These are phyloP conservation scores for Stenopsyche tienmushanensis DNA, from an alignment of 1,140 invertebrate species.

Conservation along the genomic window DNA sequence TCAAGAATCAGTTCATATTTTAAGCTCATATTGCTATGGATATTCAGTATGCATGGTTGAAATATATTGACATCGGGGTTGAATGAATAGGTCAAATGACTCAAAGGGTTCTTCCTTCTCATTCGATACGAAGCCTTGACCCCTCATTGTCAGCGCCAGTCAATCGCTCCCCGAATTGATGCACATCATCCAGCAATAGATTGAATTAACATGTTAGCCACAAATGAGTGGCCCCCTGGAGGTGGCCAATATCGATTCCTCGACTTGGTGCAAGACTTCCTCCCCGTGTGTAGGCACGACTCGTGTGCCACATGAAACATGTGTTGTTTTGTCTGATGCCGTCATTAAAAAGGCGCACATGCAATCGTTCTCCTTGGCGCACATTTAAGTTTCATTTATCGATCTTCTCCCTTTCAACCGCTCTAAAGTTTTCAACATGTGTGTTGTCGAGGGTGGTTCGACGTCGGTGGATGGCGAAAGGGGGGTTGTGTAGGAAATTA, in stretches of 20 bases:
- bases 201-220: no score
- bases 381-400: slow-evolving; percentile 37
- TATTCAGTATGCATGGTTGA: no score
- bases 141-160: no score
- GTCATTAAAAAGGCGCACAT: slow-evolving; percentile 37
- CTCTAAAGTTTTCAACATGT: slow-evolving; percentile 42
- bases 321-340: slow-evolving; percentile 37
- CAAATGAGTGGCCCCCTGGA: no score
- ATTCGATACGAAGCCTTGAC: no score
- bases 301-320: slow-evolving; percentile 27
- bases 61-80: no score
- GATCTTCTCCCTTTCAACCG: slow-evolving; percentile 31
- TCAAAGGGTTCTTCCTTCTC: no score
- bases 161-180: no score
- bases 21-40: no score
- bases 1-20: no score
- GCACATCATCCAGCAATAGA: no score
- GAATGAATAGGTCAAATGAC: no score
- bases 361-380: slow-evolving; percentile 16
- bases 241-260: background rate
- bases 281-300: slow-evolving; percentile 3
- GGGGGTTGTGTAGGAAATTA: slow-evolving; percentile 38
- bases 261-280: background rate
- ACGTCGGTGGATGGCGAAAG: slow-evolving; percentile 8
- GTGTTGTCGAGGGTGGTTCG: slow-evolving; percentile 34